Evolutionary conservation across 2,888 invertebrate genomes (phyloP), one percentile per base, ranked within the genome.

Genomic region (Euzophera pinguis): DNA sequence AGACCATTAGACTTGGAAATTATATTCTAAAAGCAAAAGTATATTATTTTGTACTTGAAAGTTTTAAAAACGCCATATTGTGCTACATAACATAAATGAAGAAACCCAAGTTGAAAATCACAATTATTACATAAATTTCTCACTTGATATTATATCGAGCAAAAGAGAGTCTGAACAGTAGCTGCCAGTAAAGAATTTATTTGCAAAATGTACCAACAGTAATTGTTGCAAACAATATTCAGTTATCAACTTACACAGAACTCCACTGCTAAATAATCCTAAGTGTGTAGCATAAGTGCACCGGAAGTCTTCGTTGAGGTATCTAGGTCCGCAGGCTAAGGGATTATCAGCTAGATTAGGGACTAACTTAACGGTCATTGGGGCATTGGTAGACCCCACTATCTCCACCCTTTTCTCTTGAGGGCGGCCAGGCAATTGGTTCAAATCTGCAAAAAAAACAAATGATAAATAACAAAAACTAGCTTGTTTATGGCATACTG

Each of bases 341-440:
- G 94, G 92, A 80, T 96, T 88, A 74, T 97, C 96, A 0, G 95
- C 94, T 64, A 93, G 93, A 81, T 94, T 95, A 0, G 93, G 90
- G 6, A 91, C 88, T 3, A 94, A 84, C 17, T 87, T 79, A 0
- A 96, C 92, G 8, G 82, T 69, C 89, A 90, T 84, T 0, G 91
- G 79, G 41, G 91, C 85, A 56, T 91, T 92, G 0, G 94, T 93
- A 32, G 93, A 84, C 0, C 95, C 94, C 52, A 92, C 90, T 45
- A 96, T 93, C 53, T 89, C 80, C 0, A 94, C 91, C 57, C 93
- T 82, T 52, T 92, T 77, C 29, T 86, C 88, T 2, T 91, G 91
- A 2, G 93, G 92, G 16, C 95, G 90, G 38, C 91, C 91, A 51
- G 94, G 88, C 75, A 96, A 76, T 41, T 90, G 84, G 79, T 96